Evolutionary conservation across 1,140 invertebrate species (phyloP).

Genomic region (Notospermus geniculatus): DNA sequence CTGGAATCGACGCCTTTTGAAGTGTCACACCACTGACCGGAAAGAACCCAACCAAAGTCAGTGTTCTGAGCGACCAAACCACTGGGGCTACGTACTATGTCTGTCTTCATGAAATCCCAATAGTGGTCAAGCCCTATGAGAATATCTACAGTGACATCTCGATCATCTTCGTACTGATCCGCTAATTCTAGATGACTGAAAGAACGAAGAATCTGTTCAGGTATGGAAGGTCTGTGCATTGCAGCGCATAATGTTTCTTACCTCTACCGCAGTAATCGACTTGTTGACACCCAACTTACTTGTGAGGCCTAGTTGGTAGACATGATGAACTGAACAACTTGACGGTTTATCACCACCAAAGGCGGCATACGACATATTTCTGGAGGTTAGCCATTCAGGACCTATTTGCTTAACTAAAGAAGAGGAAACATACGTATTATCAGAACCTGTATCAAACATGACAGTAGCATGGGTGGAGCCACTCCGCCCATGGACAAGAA

Average conservation of each 20-base stretch:
- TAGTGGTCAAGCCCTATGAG: too few relatives aligned
- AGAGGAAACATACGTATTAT: too few relatives aligned
- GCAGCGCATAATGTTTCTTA: background rate
- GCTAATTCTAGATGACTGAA: too few relatives aligned
- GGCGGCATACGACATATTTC: too few relatives aligned
- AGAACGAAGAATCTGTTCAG: background rate
- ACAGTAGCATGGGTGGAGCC: too few relatives aligned
- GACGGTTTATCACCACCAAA: slow-evolving; percentile 4
- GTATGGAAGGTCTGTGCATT: background rate
- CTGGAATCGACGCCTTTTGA: background rate
- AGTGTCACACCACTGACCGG: background rate
- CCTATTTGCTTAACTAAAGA: too few relatives aligned
- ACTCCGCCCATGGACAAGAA: too few relatives aligned
- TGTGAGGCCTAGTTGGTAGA: background rate
- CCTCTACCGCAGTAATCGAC: background rate
- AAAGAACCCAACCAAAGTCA: slow-evolving; percentile 1
- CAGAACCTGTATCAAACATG: too few relatives aligned
- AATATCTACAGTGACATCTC: background rate
- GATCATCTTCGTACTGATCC: too few relatives aligned
- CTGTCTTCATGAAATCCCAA: too few relatives aligned
- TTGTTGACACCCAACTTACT: background rate
- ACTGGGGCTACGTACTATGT: background rate
- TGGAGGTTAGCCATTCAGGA: too few relatives aligned
- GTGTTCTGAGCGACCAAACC: background rate
- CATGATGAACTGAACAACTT: background rate